Conservation (phyloP, 2,888 invertebrate genomes). For the Harpalus rufipes region DNA sequence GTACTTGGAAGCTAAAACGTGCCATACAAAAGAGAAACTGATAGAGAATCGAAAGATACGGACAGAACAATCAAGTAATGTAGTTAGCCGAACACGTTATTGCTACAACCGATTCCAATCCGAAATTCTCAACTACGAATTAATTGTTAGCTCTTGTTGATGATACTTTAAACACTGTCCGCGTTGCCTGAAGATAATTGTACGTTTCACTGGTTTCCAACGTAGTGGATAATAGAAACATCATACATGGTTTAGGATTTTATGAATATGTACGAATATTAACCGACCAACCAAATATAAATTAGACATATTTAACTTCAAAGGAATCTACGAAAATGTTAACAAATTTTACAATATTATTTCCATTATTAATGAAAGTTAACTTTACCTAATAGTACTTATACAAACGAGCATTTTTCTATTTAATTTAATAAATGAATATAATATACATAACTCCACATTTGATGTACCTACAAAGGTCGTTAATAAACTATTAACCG, state of each 20-base stretch:
- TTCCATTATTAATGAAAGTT: too few species aligned
- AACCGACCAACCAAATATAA: too few species aligned
- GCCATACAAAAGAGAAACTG: constrained; percentile 21
- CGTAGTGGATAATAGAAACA: background rate
- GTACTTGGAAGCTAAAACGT: constrained; percentile 5
- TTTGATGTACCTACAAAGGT: too few species aligned
- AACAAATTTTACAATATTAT: too few species aligned
- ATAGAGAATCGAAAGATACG: constrained; percentile 5
- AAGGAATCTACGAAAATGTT: too few species aligned
- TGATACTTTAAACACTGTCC: constrained; percentile 42
- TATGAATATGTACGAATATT: too few species aligned
- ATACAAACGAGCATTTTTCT: too few species aligned
- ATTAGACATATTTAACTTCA: too few species aligned
- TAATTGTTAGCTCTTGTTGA: constrained; percentile 48
- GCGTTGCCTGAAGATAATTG: constrained; percentile 26
- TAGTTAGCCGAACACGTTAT: constrained; percentile 30
- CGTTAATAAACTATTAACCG: too few species aligned
- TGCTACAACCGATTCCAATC: constrained; percentile 29
- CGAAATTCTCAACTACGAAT: constrained; percentile 55
- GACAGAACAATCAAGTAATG: constrained; percentile 22
- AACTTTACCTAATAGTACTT: too few species aligned
- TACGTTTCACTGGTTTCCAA: constrained; percentile 3
- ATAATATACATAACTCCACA: too few species aligned
- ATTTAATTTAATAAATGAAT: too few species aligned
- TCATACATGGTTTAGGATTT: background rate